Conservation (phyloP, 2,888 invertebrate genomes). For the Pogonocherus hispidulus region DNA sequence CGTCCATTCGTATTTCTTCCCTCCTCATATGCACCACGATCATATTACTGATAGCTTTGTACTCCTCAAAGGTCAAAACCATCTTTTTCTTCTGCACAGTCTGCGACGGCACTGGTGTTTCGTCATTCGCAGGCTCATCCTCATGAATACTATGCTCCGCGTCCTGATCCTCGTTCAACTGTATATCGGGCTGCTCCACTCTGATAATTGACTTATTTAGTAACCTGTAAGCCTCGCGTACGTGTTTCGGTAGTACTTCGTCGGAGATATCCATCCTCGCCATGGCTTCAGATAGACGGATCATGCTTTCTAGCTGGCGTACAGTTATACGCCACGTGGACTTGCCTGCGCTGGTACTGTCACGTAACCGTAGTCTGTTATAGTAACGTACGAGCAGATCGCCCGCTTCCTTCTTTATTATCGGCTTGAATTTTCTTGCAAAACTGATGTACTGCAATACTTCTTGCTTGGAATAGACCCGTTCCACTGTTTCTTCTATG, state of each 20-base stretch:
- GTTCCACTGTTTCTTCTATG: slow-evolving; percentile 83
- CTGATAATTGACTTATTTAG: slow-evolving; percentile 97
- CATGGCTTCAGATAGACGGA: slow-evolving; percentile 96
- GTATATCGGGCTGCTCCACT: slow-evolving; percentile 97
- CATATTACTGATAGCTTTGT: slow-evolving; percentile 92
- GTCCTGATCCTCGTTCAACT: slow-evolving; percentile 90
- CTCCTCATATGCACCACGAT: slow-evolving; percentile 90
- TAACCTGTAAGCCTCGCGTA: slow-evolving; percentile 89
- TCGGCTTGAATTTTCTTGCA: slow-evolving; percentile 94
- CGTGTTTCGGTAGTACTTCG: slow-evolving; percentile 88
- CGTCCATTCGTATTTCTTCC: slow-evolving; percentile 81
- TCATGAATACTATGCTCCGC: slow-evolving; percentile 67
- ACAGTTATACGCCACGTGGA: slow-evolving; percentile 97
- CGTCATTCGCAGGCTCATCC: slow-evolving; percentile 68
- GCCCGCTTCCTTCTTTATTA: slow-evolving; percentile 85
- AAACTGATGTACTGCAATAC: slow-evolving; percentile 96
- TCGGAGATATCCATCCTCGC: slow-evolving; percentile 96
- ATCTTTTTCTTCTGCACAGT: slow-evolving; percentile 77
- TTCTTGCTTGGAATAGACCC: slow-evolving; percentile 89
- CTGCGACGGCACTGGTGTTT: slow-evolving; percentile 55
- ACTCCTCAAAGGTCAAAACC: slow-evolving; percentile 92
- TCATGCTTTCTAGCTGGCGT: slow-evolving; percentile 94
- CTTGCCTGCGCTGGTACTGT: slow-evolving; percentile 74
- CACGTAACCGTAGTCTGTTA: slow-evolving; percentile 86
- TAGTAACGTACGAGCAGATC: slow-evolving; percentile 88